Evolutionary conservation across 2,113 vertebrate species (phyloP), one percentile per base, ranked within the genome.

Genomic region (human): DNA sequence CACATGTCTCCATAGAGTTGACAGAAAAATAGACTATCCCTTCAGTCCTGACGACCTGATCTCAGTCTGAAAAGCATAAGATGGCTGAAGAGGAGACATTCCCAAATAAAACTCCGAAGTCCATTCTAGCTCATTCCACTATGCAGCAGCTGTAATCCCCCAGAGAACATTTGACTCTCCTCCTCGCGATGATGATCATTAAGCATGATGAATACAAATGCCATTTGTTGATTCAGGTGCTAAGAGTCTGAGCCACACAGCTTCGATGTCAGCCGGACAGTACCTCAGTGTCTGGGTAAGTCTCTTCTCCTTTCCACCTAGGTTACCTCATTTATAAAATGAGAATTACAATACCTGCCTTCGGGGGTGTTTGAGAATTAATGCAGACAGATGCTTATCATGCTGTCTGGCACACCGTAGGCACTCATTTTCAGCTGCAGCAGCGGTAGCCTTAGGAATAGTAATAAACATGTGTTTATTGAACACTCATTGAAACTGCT

Each of bases 161-260:
- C 17, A 40, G 61, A n/a, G 18, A 75, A 94, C 10, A 48, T 4
- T 78, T n/a, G 3, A 35, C 66, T 32, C 0, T 94, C 45, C 38
- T 50, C 16, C 52, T 68, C n/a, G n/a, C 0, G 22, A 88, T 38
- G 25, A n/a, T 35, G 30, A 82, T 73, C 68, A 38, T 80, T 59
- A 48, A 30, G 55, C 23, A 81, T 66, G 43, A 93, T 87, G 84
- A 88, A 93, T 57, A 93, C 38, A 78, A 87, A 35, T 0, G 13
- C 8, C 38, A 80, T 40, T 25, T 93, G 55, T 81, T 82, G 91
- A 84, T 50, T 95, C 75, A 52, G 93, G 84, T 50, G 73, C 35
- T 14, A 40, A 75, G 30, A 25, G 68, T 89, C 40, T 25, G 78
- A 86, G 68, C 14, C 17, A 64, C 22, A 35, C 0, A 0, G 4